A percentile compares a stretch with the other conserved stretches of the same genome.
phyloP scores from a whole-genome alignment of 2,797 vertebrate species.

The Margarornis squamiger region DNA sequence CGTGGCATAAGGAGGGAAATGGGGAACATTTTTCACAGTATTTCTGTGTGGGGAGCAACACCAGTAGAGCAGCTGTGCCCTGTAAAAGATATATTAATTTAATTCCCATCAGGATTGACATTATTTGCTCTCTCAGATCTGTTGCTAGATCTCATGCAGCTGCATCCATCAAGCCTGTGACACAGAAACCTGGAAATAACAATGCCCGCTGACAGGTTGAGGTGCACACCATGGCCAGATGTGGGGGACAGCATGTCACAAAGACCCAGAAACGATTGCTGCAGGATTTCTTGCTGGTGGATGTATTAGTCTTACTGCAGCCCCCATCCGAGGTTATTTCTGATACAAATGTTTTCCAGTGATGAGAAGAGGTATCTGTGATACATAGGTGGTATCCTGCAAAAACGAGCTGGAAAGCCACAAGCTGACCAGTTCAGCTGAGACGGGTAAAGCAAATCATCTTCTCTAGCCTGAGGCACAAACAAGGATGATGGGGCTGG shows the following conservation, averaged over 20 bases:
- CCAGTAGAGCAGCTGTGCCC: neutral
- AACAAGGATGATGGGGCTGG: neutral
- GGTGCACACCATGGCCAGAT: neutral
- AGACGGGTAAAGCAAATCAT: neutral
- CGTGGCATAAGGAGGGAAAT: neutral
- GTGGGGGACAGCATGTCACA: neutral
- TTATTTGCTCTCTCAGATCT: neutral
- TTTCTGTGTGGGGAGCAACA: neutral
- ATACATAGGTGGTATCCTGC: neutral
- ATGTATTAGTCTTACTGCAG: neutral
- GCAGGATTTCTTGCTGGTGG: neutral
- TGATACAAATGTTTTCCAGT: neutral
- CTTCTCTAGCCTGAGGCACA: neutral
- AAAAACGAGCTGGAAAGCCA: neutral
- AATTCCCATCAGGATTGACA: neutral
- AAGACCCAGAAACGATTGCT: neutral
- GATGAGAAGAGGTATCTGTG: neutral
- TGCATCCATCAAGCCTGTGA: neutral
- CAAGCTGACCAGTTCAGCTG: neutral
- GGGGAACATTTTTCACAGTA: neutral
- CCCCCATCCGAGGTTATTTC: neutral
- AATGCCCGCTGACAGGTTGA: neutral
- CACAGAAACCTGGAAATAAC: neutral
- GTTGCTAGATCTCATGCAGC: neutral
- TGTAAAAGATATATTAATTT: neutral